Evolutionary conservation across 1,140 invertebrate species (phyloP).

Genomic region (Drosophila nannoptera): DNA sequence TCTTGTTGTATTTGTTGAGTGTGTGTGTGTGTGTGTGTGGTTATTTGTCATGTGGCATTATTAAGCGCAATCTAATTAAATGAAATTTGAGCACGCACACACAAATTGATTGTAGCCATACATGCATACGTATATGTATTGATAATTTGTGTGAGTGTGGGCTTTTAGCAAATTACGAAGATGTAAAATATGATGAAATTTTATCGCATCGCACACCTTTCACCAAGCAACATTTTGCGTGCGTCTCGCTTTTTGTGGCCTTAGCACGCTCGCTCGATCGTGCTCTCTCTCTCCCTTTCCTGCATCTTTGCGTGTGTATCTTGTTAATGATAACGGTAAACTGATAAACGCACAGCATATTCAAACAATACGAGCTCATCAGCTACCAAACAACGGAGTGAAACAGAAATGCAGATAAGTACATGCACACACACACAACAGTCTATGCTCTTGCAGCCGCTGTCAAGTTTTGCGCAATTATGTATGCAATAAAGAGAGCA

Average conservation of each 20-base stretch:
- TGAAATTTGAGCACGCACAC: constrained; percentile 63
- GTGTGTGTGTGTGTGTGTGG: constrained; percentile 16
- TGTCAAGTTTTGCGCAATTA: constrained; percentile 28
- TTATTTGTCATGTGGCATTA: constrained; percentile 57
- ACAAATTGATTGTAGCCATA: constrained; percentile 12
- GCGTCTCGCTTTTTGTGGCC: constrained; percentile 47
- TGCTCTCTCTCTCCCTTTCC: constrained; percentile 12
- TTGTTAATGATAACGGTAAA: constrained; percentile 75
- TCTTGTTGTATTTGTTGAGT: constrained; percentile 20
- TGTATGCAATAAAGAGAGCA: constrained; percentile 8
- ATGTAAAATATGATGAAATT: constrained; percentile 73
- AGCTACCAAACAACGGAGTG: constrained; percentile 14
- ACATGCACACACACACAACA: constrained; percentile 2
- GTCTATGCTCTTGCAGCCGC: constrained; percentile 1
- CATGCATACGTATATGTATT: not conserved
- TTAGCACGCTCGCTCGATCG: constrained; percentile 11
- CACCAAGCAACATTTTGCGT: constrained; percentile 53
- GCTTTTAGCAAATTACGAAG: constrained; percentile 76
- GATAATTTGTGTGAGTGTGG: constrained; percentile 17
- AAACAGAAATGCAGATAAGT: constrained; percentile 14
- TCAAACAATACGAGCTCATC: constrained; percentile 65
- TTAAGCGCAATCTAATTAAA: constrained; percentile 77
- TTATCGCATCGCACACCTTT: constrained; percentile 69
- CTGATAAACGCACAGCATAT: constrained; percentile 65
- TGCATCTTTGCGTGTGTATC: constrained; percentile 47